These are phyloP conservation scores for Torymus aiolomorphi DNA, from an alignment of 2,888 invertebrate genomes.

Conservation along the genomic window DNA sequence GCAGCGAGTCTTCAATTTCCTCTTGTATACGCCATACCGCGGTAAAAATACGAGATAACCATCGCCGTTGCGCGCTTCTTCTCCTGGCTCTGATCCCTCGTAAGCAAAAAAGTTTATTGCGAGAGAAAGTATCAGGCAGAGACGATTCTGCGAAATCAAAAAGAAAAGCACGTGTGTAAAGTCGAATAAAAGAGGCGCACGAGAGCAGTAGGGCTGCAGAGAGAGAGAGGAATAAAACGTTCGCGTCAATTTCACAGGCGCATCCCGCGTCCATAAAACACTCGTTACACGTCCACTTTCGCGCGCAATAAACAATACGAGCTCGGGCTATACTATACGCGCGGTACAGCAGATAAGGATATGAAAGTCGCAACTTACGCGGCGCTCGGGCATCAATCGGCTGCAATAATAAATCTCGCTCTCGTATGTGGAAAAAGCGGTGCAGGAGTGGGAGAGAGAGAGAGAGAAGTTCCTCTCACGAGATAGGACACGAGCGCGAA, in stretches of 20 bases:
- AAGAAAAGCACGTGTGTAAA: too few relatives aligned
- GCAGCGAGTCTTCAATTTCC: too few relatives aligned
- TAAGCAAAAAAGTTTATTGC: too few relatives aligned
- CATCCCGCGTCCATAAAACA: conserved; percentile 41
- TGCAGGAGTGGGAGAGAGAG: not conserved
- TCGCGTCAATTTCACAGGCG: conserved; percentile 21
- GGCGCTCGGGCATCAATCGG: conserved; percentile 25
- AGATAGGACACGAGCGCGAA: not conserved
- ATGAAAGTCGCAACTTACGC: conserved; percentile 26
- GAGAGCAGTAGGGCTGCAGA: not conserved
- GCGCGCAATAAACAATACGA: conserved; percentile 40
- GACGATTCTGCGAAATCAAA: too few relatives aligned
- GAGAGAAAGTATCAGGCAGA: too few relatives aligned
- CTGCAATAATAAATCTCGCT: conserved; percentile 21
- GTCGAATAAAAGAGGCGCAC: not conserved
- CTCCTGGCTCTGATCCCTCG: too few relatives aligned
- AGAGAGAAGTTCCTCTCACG: not conserved
- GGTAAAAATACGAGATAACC: too few relatives aligned
- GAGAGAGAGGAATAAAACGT: conserved; percentile 1
- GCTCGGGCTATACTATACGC: not conserved
- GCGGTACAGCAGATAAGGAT: conserved; percentile 24
- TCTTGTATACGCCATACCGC: too few relatives aligned
- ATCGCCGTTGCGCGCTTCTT: too few relatives aligned
- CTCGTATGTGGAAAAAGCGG: not conserved
- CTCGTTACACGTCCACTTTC: conserved; percentile 1